These are phyloP conservation scores for Macaca fascicularis DNA, from an alignment of 2,113 vertebrate genomes.

Conservation along the genomic window T2T-MFA8v1.1 NC_088392.1:2219501-2220000, in stretches of 20 bases:
- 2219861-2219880: not conserved
- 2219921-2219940: not conserved
- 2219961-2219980: not conserved
- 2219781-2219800: not conserved
- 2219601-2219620: not conserved
- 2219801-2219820: not conserved
- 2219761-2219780: no score
- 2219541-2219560: accelerated
- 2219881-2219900: not conserved
- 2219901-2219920: not conserved
- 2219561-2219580: not conserved
- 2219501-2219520: accelerated
- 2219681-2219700: not conserved
- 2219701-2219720: not conserved
- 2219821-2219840: not conserved
- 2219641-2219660: no score
- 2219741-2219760: not conserved
- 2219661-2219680: no score
- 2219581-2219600: not conserved
- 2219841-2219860: not conserved
- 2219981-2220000: not conserved
- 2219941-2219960: no score
- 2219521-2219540: not conserved
- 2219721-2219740: not conserved
- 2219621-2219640: accelerated